phyloP scores from a whole-genome alignment of 2,113 vertebrate genomes.

The Psephotus haematonotus region DNA sequence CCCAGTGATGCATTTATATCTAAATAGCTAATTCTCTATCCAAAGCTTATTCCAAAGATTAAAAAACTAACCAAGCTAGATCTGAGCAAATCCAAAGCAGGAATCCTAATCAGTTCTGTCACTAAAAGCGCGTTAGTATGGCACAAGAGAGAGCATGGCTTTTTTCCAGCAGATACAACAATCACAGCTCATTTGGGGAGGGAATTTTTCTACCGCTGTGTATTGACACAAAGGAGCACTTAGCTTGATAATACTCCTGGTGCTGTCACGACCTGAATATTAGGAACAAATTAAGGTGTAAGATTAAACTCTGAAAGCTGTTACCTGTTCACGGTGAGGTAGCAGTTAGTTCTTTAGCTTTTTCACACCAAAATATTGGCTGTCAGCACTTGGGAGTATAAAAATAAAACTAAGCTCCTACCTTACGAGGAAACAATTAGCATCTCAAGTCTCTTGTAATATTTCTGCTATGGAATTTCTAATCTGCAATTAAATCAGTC shows the following conservation, averaged over 20 bases:
- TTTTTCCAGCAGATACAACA: slow-evolving; percentile 48
- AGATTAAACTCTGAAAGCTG: slow-evolving; percentile 30
- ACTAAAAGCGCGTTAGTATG: neutral
- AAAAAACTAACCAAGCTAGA: slow-evolving; percentile 1
- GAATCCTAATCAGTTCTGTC: slow-evolving; percentile 40
- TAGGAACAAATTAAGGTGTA: slow-evolving; percentile 52
- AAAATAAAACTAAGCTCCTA: slow-evolving; percentile 13
- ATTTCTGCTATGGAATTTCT: neutral
- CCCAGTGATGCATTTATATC: neutral
- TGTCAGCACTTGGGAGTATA: neutral
- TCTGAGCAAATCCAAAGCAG: slow-evolving; percentile 48
- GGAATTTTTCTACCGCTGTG: slow-evolving; percentile 29
- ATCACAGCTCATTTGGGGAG: slow-evolving; percentile 29
- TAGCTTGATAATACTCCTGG: slow-evolving; percentile 40
- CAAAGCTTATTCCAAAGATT: slow-evolving; percentile 52
- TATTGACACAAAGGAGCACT: slow-evolving; percentile 62
- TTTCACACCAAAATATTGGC: slow-evolving; percentile 20
- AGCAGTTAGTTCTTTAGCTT: slow-evolving; percentile 16
- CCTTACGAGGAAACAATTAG: neutral
- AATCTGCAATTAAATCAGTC: slow-evolving; percentile 24
- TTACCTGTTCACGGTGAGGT: neutral
- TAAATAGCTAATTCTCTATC: slow-evolving; percentile 26
- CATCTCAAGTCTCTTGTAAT: neutral
- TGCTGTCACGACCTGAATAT: slow-evolving; percentile 26
- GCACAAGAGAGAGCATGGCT: neutral